Percentiles rank a stretch among this genome's conserved stretches.
These are phyloP conservation scores for Cairina moschata DNA, from an alignment of 2,113 vertebrate species.

Conservation along the genomic window DNA sequence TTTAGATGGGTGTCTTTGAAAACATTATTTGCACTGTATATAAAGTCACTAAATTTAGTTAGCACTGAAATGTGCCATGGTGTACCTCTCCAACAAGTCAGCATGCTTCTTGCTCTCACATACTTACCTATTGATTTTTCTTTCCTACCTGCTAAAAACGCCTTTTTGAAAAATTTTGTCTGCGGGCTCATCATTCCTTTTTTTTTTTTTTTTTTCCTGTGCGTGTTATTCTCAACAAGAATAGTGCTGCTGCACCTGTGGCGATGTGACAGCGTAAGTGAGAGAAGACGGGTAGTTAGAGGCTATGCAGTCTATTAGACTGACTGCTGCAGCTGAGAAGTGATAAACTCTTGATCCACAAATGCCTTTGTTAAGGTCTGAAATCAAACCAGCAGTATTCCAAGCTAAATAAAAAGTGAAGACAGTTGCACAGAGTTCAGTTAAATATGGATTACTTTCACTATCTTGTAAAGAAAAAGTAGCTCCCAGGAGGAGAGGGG, in stretches of 20 bases:
- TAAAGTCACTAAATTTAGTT: background rate
- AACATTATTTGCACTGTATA: background rate
- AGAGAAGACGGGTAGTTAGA: background rate
- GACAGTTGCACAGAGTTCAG: fast-evolving
- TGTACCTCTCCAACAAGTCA: background rate
- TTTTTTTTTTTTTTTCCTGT: background rate
- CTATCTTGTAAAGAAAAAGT: background rate
- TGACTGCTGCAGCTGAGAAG: background rate
- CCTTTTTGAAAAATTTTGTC: background rate
- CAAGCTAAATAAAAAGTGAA: background rate
- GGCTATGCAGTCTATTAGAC: background rate
- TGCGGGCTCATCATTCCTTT: background rate
- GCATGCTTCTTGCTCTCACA: background rate
- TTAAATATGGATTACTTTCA: background rate
- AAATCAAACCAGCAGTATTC: background rate
- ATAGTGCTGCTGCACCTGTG: background rate
- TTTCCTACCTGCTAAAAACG: background rate
- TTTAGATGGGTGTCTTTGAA: background rate
- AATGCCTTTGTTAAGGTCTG: background rate
- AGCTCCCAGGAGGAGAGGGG: background rate
- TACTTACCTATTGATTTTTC: background rate
- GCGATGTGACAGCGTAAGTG: background rate
- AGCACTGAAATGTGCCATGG: fast-evolving
- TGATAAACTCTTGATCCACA: background rate
- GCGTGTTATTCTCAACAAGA: fast-evolving